Evolutionary conservation across 1,140 invertebrate species (phyloP), one percentile per base, ranked within the genome.

Genomic region (Propsilocerus akamusi): DNA sequence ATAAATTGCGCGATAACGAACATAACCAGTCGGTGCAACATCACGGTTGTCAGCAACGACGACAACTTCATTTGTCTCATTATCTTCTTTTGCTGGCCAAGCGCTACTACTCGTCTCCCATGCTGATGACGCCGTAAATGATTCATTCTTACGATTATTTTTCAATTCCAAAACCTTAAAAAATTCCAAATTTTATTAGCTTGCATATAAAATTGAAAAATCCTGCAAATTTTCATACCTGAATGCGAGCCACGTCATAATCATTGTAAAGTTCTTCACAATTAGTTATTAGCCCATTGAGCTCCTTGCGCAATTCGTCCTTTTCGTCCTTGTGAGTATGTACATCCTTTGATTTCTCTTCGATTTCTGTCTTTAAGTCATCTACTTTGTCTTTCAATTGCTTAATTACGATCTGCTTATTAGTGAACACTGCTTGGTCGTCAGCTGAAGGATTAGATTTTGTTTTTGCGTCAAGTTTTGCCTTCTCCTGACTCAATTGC

Each of bases 1-100:
- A 62, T 92, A 99, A 4, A 98, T 69, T 10, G 90, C 92, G 52
- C 88, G 76, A 66, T 93, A 97, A 62, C 80, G 83, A 6, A 73
- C 72, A 14, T 72, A 70, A n/a, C 70, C 73, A 14, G 67, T 61
- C 12, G 63, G 60, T 28, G 65, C 59, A 20, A 59, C 57, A n/a
- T 58, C 53, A 46, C 59, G 55, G 54, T 69, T 66, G 41, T 61
- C 58, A 8, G 55, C 51, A 7, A 58, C 53, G 3, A 54, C 58
- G 2, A 52, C 53, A 17, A 53, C 51, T n/a, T 62, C 51, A 7
- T 61, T 34, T 8, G 58, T 49, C 8, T 58, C 52, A 51, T 63
- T 55, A 58, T 48, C 59, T 56, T 51, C 64, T 63, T 72, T 71
- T n/a, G 64, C 65, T 7, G 72, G 69, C 77, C 76, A 78, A 26